Evolutionary conservation across 2,113 vertebrate genomes (phyloP), one percentile per base, ranked within the genome.

Genomic region (Pollachius pollachius): DNA sequence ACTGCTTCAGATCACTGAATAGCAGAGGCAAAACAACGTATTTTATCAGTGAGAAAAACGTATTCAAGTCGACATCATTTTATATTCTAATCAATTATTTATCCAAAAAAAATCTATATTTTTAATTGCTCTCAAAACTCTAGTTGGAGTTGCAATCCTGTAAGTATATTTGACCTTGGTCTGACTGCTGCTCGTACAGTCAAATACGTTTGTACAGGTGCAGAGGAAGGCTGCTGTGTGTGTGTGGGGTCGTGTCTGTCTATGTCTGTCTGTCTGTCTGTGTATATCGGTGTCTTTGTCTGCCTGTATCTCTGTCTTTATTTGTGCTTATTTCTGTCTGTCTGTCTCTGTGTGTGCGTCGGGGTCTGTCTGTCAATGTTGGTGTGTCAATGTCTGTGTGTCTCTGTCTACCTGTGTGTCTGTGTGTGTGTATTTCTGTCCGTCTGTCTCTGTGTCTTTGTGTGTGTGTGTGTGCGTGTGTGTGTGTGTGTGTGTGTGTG

Each of bases 401-500:
- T 19, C 19, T 5, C 19, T 23, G 21, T 21, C 7, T 18, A 12
- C 5, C 18, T 23, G 18, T 21, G 59, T 56, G 54, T 56, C 6
- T 41, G 6, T 41, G 37, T 41, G 37, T 41, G 37, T 41, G 3
- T 11, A 41, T 41, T 0, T 41, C 1, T 41, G 37, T 41, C 37
- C 4, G 37, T 63, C 25, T 27, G 16, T 37, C 3, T 65, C 12
- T 52, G 19, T 9, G 15, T 65, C 18, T 19, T 11, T 17, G 8
- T 64, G 70, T 69, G 78, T 77, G 68, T 67, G 76, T 77, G 68
- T 68, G n/a, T 48, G 58, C 56, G 5, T 27, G 25, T 16, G 59
- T 67, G 34, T 62, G n/a, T 75, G 75, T 71, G 52, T 77, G 64
- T 48, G 41, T 25, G 62, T 60, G 74, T 76, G 62, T 63, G 72